These are phyloP conservation scores for Linurgus olivaceus DNA, from an alignment of 2,797 vertebrate genomes.

Conservation along the genomic window DNA sequence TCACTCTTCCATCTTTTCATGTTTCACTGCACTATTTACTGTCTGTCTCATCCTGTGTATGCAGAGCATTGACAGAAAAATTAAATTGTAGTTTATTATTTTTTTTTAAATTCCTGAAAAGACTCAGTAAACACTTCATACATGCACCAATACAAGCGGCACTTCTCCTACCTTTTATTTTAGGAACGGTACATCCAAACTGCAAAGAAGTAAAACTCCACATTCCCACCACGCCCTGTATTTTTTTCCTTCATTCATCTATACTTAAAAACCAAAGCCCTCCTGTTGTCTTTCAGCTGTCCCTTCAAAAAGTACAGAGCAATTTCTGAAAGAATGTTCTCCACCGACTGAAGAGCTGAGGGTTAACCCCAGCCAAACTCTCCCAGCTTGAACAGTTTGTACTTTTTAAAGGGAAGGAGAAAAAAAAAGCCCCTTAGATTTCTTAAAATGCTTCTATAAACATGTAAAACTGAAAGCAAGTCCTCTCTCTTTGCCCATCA, in stretches of 20 bases:
- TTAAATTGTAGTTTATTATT: accelerated
- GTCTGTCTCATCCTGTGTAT: neutral
- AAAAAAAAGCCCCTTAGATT: neutral
- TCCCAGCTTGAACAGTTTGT: neutral
- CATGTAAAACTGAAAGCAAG: constrained; percentile 27
- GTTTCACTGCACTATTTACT: neutral
- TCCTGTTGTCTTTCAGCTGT: constrained; percentile 46
- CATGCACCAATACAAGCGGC: neutral
- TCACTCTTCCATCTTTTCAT: neutral
- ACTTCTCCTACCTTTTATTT: neutral
- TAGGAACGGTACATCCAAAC: neutral
- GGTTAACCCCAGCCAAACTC: neutral
- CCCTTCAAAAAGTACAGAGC: constrained; percentile 73
- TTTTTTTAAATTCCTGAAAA: neutral
- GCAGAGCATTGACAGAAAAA: neutral
- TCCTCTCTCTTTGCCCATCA: constrained; percentile 16
- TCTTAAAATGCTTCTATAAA: constrained; percentile 15
- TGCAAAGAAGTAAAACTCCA: neutral
- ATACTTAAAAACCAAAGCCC: neutral
- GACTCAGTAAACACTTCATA: neutral
- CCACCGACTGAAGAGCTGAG: neutral
- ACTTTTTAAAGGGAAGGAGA: neutral
- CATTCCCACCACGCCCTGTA: accelerated
- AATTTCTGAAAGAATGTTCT: neutral
- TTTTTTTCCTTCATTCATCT: neutral